Conservation (phyloP, 2,888 invertebrate species). For the Latrodectus hesperus region DNA sequence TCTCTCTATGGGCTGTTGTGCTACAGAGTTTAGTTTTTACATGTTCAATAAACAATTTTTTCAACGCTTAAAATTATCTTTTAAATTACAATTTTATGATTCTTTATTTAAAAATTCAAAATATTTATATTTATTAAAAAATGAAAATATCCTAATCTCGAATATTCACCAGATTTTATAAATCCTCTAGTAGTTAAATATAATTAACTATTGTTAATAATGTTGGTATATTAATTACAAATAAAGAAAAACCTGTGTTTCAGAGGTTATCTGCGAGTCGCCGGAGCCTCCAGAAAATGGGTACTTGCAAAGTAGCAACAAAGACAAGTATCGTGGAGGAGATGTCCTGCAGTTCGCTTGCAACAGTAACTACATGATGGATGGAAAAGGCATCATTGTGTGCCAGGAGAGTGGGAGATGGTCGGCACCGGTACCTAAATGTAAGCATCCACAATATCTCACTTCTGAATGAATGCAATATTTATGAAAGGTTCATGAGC, state of each 20-base stretch:
- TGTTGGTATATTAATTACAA: background rate
- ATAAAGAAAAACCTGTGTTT: conserved; percentile 51
- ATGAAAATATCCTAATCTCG: no score
- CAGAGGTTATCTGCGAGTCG: conserved; percentile 87
- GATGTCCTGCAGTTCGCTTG: conserved; percentile 91
- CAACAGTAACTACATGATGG: conserved; percentile 90
- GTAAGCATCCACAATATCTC: conserved; percentile 77
- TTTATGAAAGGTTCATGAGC: background rate
- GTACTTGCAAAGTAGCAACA: conserved; percentile 82
- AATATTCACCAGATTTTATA: no score
- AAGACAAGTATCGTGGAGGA: conserved; percentile 82
- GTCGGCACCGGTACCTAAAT: conserved; percentile 89
- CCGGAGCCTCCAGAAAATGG: conserved; percentile 85
- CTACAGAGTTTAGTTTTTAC: no score
- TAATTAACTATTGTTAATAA: no score
- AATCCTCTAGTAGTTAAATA: no score
- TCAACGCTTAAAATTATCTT: no score
- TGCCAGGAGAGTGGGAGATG: conserved; percentile 91
- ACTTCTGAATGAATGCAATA: background rate
- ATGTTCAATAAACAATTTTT: no score
- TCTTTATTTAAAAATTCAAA: no score
- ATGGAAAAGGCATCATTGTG: conserved; percentile 90
- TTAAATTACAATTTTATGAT: no score
- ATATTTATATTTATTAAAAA: no score
- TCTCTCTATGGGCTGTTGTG: no score